A percentile compares a stretch with the other conserved stretches of the same genome.
Conservation (phyloP, 2,888 invertebrate genomes). For the Agrilus cyanescens region DNA sequence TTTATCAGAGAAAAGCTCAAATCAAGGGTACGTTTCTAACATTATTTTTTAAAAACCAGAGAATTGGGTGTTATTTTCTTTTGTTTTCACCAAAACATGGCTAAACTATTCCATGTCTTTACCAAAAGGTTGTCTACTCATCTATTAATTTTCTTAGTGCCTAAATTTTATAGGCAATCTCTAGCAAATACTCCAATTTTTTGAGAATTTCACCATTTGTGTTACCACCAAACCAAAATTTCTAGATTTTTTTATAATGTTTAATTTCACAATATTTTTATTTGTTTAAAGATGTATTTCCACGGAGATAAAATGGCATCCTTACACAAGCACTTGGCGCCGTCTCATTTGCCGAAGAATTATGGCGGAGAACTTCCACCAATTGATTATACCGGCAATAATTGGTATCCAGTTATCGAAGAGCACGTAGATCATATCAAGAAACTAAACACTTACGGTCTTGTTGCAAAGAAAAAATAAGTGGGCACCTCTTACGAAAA, state of each 20-base stretch:
- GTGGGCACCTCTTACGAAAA: slow-evolving; percentile 11
- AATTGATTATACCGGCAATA: slow-evolving; percentile 63
- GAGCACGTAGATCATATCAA: slow-evolving; percentile 51
- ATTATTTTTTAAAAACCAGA: background rate
- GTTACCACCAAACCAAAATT: too few relatives aligned
- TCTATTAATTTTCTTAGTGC: too few relatives aligned
- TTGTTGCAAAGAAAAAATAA: slow-evolving; percentile 36
- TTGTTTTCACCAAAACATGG: too few relatives aligned
- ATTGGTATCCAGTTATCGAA: slow-evolving; percentile 65
- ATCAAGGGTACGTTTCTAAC: slow-evolving; percentile 48
- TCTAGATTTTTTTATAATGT: too few relatives aligned
- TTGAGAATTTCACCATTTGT: too few relatives aligned
- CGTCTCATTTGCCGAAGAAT: slow-evolving; percentile 58
- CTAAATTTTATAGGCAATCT: too few relatives aligned
- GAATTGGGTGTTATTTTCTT: too few relatives aligned
- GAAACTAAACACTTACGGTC: slow-evolving; percentile 58
- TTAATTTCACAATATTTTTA: slow-evolving; percentile 4
- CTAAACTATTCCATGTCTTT: too few relatives aligned
- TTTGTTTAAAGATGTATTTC: slow-evolving; percentile 66
- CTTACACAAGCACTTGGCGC: slow-evolving; percentile 58
- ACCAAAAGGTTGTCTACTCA: too few relatives aligned
- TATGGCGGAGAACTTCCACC: slow-evolving; percentile 64
- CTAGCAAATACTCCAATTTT: too few relatives aligned
- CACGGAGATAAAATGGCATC: slow-evolving; percentile 71
- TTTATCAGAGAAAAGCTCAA: slow-evolving; percentile 68